Evolutionary conservation across 2,113 vertebrate genomes (phyloP).

Genomic region (Grammomys surdaster): DNA sequence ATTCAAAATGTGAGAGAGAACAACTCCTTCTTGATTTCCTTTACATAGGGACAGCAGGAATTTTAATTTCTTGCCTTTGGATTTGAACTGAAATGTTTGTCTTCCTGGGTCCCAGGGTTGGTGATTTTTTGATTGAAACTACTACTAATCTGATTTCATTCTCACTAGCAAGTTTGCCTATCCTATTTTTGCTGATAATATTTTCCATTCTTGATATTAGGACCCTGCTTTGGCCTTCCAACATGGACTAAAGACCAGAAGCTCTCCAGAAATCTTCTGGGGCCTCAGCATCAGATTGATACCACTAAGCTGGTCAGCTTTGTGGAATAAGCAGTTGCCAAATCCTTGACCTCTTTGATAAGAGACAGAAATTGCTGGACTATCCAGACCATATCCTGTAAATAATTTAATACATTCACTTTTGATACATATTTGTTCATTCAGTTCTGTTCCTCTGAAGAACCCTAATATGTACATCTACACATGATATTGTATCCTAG

Average conservation of each 20-base stretch:
- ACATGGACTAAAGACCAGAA: neutral
- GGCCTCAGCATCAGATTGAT: neutral
- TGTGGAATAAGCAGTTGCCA: neutral
- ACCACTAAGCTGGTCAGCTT: neutral
- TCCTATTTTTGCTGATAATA: neutral
- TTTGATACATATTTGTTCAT: neutral
- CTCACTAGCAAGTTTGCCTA: neutral
- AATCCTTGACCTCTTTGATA: neutral
- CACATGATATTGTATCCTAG: neutral
- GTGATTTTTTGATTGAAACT: neutral
- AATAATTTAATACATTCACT: neutral
- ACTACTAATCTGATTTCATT: neutral
- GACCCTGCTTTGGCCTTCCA: neutral
- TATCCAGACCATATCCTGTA: neutral
- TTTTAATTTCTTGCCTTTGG: neutral
- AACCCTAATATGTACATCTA: neutral
- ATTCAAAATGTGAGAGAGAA: neutral
- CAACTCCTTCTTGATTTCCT: neutral
- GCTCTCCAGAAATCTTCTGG: neutral
- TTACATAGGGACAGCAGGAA: neutral
- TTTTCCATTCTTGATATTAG: neutral
- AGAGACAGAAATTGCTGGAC: neutral
- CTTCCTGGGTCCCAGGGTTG: neutral
- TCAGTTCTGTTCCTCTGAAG: neutral
- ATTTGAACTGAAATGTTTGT: neutral